These are phyloP conservation scores for Abramis brama DNA, from an alignment of 2,113 vertebrate genomes.

Conservation along the genomic window DNA sequence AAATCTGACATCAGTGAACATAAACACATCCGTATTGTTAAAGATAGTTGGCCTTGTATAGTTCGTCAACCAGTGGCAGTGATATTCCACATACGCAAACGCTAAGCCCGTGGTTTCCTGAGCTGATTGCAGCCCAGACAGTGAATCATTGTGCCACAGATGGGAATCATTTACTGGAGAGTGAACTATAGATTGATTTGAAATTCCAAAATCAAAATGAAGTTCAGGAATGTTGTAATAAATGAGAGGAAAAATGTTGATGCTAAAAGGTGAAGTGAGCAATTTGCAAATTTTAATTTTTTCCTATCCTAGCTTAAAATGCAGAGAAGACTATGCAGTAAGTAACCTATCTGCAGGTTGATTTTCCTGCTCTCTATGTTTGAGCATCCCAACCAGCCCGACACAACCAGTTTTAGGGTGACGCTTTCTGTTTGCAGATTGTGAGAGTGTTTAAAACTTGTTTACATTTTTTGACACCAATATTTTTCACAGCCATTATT, in stretches of 20 bases:
- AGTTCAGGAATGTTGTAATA: slow-evolving; percentile 10
- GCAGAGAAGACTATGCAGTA: neutral
- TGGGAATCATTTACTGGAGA: slow-evolving; percentile 72
- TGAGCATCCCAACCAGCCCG: neutral
- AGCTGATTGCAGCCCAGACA: slow-evolving; percentile 27
- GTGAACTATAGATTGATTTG: slow-evolving; percentile 16
- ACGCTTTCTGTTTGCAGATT: neutral
- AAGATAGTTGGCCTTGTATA: slow-evolving; percentile 6
- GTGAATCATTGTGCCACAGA: slow-evolving; percentile 59
- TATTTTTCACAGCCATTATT: neutral
- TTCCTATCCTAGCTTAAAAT: neutral
- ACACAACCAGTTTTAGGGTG: neutral
- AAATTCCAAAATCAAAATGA: slow-evolving; percentile 8
- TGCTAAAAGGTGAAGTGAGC: neutral
- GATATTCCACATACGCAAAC: slow-evolving; percentile 34
- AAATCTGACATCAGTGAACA: neutral
- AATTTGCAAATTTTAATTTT: neutral
- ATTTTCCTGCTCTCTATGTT: neutral
- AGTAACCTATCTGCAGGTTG: neutral
- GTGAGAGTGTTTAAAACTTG: too few relatives aligned
- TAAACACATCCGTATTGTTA: neutral
- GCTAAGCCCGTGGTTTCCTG: slow-evolving; percentile 43
- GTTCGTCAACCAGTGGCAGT: neutral
- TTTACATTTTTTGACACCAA: neutral
- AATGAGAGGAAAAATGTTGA: neutral